Conservation (phyloP, 2,113 vertebrate genomes). For the Ophthalmolycus amberensis region DNA sequence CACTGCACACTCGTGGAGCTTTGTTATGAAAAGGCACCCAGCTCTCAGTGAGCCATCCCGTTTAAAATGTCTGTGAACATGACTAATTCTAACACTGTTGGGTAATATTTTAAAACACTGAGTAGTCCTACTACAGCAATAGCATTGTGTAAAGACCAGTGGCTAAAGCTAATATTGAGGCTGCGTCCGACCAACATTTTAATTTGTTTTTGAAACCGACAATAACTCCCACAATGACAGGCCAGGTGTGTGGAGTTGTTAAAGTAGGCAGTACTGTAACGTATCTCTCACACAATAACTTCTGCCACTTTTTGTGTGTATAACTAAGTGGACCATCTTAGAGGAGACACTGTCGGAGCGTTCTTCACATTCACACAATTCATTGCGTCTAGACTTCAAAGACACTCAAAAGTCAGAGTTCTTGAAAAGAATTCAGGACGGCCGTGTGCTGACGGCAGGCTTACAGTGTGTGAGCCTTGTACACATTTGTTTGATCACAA, state of each 20-base stretch:
- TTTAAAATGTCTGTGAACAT: slow-evolving; percentile 6
- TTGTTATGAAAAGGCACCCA: neutral
- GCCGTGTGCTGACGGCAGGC: neutral
- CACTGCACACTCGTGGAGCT: slow-evolving; percentile 24
- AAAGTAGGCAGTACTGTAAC: neutral
- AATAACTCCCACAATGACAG: neutral
- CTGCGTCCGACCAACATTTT: neutral
- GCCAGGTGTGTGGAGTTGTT: neutral
- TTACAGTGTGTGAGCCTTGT: neutral
- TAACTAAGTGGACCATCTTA: neutral
- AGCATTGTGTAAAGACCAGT: neutral
- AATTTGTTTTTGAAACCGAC: neutral
- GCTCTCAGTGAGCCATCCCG: neutral
- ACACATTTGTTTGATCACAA: neutral
- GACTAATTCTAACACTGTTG: slow-evolving; percentile 9
- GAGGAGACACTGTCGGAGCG: neutral
- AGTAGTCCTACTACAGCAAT: neutral
- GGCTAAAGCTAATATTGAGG: neutral
- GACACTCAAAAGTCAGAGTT: neutral
- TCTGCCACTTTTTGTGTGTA: neutral
- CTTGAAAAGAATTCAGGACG: neutral
- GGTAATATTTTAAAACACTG: slow-evolving; percentile 13
- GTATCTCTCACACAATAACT: neutral
- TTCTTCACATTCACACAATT: neutral
- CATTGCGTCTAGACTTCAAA: neutral